Evolutionary conservation across 2,797 vertebrate genomes (phyloP).

Genomic region (Helicolenus hilgendorfi): DNA sequence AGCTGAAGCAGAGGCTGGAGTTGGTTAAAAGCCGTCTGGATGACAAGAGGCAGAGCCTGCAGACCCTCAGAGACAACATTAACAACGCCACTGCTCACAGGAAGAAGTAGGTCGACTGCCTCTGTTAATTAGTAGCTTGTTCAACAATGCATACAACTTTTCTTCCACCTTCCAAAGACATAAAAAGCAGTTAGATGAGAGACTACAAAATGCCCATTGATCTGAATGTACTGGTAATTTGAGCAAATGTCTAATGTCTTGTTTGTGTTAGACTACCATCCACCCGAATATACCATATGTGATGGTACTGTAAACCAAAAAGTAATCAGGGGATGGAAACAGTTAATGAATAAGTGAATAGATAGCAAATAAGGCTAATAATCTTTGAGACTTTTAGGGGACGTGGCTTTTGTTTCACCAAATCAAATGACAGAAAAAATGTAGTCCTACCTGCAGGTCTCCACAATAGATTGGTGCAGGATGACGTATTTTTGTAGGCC

Average conservation of each 20-base stretch:
- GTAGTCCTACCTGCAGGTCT: not conserved
- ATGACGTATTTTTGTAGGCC: too few species aligned
- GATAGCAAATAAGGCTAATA: not conserved
- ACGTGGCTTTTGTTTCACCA: not conserved
- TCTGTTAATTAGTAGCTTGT: not conserved
- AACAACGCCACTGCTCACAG: conserved; percentile 78
- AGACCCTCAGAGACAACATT: conserved; percentile 71
- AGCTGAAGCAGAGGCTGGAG: conserved; percentile 79
- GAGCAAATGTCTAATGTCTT: not conserved
- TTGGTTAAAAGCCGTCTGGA: conserved; percentile 71
- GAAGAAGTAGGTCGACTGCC: conserved; percentile 65
- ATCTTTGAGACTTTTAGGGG: not conserved
- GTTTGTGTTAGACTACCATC: not conserved
- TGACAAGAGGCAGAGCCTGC: conserved; percentile 81
- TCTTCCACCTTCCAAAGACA: not conserved
- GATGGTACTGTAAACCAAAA: not conserved
- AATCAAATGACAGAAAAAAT: not conserved
- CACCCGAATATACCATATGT: not conserved
- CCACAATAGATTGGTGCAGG: too few species aligned
- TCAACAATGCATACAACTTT: not conserved
- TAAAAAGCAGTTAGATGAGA: not conserved
- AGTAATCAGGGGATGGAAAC: not conserved
- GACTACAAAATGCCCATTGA: not conserved
- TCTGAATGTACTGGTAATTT: not conserved
- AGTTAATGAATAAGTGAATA: not conserved